Conservation (phyloP, 2,797 vertebrate genomes). For the Sternotherus odoratus region DNA sequence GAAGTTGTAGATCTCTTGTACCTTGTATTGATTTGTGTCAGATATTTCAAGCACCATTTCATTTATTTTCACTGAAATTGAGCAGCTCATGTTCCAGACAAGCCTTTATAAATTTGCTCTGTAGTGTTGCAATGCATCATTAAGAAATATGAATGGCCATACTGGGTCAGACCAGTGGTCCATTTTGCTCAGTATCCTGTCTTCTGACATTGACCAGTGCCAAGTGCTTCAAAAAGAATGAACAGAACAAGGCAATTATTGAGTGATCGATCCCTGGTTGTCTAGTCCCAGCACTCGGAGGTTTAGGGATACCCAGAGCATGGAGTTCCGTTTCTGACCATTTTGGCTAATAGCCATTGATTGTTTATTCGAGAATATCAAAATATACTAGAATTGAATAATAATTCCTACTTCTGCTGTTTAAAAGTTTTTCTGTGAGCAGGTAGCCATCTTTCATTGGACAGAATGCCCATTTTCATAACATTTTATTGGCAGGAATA, state of each 20-base stretch:
- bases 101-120: neutral
- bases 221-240: no score
- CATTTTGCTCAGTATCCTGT: no score
- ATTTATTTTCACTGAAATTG: neutral
- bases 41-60: neutral
- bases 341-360: neutral
- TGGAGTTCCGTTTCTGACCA: neutral
- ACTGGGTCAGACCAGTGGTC: no score
- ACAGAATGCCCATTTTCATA: rapidly evolving
- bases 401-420: neutral
- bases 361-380: neutral
- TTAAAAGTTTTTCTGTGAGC: neutral
- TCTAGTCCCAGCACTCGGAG: neutral
- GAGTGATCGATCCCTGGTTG: neutral
- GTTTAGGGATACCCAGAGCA: neutral
- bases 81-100: neutral
- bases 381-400: neutral
- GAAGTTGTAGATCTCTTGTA: neutral
- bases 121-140: no score
- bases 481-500: neutral
- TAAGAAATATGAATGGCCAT: no score
- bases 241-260: neutral
- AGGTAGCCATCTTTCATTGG: rapidly evolving
- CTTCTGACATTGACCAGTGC: no score
- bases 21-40: neutral